Conservation (phyloP, 2,888 invertebrate species). For the Drosophila picticornis region DNA sequence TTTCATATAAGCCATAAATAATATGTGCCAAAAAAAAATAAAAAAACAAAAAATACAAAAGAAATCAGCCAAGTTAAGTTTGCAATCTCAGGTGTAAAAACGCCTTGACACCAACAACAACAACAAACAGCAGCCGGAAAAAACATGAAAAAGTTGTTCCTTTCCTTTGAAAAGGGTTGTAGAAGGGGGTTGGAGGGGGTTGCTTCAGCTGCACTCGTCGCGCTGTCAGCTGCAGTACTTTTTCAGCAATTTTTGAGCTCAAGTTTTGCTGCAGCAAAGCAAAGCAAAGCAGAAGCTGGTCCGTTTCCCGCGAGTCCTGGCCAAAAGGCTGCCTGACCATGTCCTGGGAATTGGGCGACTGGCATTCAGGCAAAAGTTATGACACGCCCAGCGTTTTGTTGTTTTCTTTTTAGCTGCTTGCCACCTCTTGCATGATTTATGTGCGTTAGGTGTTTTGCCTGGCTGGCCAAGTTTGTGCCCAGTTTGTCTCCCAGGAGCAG, state of each 20-base stretch:
- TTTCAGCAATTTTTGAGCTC: constrained; percentile 47
- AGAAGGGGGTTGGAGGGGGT: neutral
- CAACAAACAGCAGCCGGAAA: neutral
- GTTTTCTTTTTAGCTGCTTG: constrained; percentile 33
- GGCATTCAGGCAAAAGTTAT: constrained; percentile 62
- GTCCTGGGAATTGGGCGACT: constrained; percentile 35
- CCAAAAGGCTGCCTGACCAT: constrained; percentile 43
- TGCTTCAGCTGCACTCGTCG: constrained; percentile 47
- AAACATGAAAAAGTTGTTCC: constrained; percentile 55
- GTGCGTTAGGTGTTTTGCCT: constrained; percentile 67
- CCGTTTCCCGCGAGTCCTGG: constrained; percentile 58
- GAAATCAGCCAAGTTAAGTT: constrained; percentile 43
- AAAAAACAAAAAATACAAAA: constrained; percentile 11
- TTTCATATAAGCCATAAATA: constrained; percentile 43
- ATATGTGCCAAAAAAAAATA: constrained; percentile 21
- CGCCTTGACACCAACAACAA: constrained; percentile 73
- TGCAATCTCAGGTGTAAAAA: constrained; percentile 82
- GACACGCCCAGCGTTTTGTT: constrained; percentile 64
- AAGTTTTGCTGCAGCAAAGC: constrained; percentile 40
- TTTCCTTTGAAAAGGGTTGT: constrained; percentile 10
- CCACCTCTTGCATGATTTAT: constrained; percentile 79
- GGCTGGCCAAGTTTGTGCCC: constrained; percentile 48
- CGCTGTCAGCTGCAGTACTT: constrained; percentile 69
- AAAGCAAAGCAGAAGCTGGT: constrained; percentile 27
- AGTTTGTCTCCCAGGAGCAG: constrained; percentile 25